Conservation (phyloP, 1,140 invertebrate species). For the Anoplolepis gracilipes region DNA sequence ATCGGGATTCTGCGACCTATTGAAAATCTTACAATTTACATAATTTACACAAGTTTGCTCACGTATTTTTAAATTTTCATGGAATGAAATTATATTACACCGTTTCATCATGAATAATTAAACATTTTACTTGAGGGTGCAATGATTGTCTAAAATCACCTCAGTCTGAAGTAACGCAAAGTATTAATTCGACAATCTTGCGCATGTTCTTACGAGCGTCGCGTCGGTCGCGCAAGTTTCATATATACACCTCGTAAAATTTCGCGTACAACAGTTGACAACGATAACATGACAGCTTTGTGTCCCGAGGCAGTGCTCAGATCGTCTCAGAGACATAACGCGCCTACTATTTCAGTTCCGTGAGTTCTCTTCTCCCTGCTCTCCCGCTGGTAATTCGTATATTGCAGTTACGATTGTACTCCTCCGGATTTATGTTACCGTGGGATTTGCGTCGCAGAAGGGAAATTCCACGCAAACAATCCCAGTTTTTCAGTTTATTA, state of each 20-base stretch:
- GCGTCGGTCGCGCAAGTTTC: conserved; percentile 5
- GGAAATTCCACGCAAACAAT: conserved; percentile 18
- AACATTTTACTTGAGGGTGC: background rate
- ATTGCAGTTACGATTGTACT: conserved; percentile 34
- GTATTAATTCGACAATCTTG: conserved; percentile 38
- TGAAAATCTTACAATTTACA: background rate
- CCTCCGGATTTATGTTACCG: conserved; percentile 43
- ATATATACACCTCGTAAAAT: conserved; percentile 43
- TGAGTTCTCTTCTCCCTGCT: background rate
- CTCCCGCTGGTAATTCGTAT: conserved; percentile 36
- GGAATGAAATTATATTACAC: background rate
- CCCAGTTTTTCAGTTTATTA: conserved; percentile 50
- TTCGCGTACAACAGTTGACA: conserved; percentile 34
- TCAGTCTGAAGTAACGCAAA: background rate
- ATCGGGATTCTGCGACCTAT: background rate
- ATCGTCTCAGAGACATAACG: conserved; percentile 30
- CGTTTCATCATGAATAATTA: background rate
- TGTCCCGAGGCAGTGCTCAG: conserved; percentile 18
- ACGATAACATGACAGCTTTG: conserved; percentile 59
- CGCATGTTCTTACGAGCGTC: conserved; percentile 6
- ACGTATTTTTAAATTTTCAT: background rate
- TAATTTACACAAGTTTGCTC: background rate
- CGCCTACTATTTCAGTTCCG: conserved; percentile 30
- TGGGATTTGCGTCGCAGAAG: conserved; percentile 38
- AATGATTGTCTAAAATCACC: background rate